These are phyloP conservation scores for Rhogogaster chlorosoma DNA, from an alignment of 2,888 invertebrate species.

Conservation along the genomic window DNA sequence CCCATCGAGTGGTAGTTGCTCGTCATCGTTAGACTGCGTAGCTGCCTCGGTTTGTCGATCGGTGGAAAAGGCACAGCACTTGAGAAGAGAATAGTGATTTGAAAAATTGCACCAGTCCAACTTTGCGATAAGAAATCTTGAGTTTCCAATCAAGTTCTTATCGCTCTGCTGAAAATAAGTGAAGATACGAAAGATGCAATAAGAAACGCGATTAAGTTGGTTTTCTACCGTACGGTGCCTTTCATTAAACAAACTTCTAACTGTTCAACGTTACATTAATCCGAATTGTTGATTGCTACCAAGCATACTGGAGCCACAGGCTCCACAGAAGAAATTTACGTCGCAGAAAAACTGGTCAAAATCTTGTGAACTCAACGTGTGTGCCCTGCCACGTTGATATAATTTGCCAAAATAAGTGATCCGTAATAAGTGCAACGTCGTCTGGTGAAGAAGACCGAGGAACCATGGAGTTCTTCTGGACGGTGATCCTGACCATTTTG, in stretches of 20 bases:
- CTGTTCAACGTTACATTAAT: background rate
- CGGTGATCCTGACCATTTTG: slow-evolving; percentile 7
- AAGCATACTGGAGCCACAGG: background rate
- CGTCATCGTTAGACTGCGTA: background rate
- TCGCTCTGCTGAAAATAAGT: background rate
- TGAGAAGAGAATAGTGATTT: background rate
- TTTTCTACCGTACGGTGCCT: background rate
- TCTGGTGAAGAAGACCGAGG: background rate
- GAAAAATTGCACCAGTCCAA: background rate
- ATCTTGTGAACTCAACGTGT: background rate
- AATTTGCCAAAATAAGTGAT: background rate
- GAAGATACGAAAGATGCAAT: background rate
- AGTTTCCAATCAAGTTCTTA: background rate
- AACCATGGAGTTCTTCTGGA: slow-evolving; percentile 46
- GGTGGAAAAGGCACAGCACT: background rate
- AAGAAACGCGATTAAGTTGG: background rate
- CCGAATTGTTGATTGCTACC: background rate
- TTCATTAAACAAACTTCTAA: background rate
- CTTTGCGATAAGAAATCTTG: background rate
- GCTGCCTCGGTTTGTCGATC: background rate
- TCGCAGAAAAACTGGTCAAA: background rate
- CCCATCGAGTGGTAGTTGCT: background rate
- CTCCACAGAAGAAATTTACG: background rate
- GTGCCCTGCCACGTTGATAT: background rate
- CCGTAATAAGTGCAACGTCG: too few relatives aligned